Evolutionary conservation across 2,888 invertebrate genomes (phyloP), one percentile per base, ranked within the genome.

Genomic region (Smittia aterrima): DNA sequence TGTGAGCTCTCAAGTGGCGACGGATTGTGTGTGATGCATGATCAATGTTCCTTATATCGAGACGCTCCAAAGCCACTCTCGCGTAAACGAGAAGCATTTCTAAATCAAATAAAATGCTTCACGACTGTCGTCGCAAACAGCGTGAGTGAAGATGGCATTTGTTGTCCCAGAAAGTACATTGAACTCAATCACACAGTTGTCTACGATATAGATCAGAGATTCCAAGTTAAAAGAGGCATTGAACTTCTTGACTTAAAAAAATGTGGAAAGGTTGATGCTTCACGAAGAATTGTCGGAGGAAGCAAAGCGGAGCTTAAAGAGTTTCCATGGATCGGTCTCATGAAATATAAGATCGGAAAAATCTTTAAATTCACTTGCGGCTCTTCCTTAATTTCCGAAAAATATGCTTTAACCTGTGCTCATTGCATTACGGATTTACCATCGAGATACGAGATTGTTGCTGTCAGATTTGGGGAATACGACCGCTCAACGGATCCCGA

Each of bases 251-350:
- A 74, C 41, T 4, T 66, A 24, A 24, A 74, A 18, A 75, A 77
- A 0, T 86, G 86, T 76, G 86, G 86, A 0, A 78, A 80, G 0
- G 70, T 83, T 1, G 53, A 64, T n/a, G 79, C 79, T 6, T 76
- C 79, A 3, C 77, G 79, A 25, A 82, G 82, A 75, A 85, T 87
- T 66, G 78, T 83, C 9, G 82, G 83, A 20, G 86, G 86, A 0
- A 80, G 82, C 53, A 80, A 81, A 75, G 84, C 86, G 0, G 79
- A 78, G 0, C 77, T 86, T 6, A 81, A 83, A 32, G 84, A 86
- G 38, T 86, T 81, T 76, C 86, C 87, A 0, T 87, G 86, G 86
- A 86, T 86, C 86, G 85, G 84, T 0, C 79, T 86, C 7, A 78
- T 86, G 22, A 83, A 82, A 1, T 87, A 86, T n/a, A 24, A 27